phyloP scores from a whole-genome alignment of 2,797 vertebrate species.

The Mus caroli region DNA sequence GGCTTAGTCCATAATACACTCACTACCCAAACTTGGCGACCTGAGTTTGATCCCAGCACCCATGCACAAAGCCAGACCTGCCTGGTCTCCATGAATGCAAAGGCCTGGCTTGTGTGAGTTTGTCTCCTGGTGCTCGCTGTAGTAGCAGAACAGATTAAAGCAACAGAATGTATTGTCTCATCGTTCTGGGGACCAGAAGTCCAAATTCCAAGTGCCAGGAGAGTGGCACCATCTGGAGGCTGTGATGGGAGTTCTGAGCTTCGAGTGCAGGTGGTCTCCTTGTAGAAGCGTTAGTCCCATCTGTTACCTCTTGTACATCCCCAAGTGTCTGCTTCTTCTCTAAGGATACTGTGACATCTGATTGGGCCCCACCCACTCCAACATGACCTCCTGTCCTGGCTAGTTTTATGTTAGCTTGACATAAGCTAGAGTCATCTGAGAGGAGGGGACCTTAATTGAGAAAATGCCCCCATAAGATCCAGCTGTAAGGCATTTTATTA shows the following conservation, averaged over 20 bases:
- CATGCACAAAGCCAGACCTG: not conserved
- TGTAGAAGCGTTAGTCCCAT: not conserved
- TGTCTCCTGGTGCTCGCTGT: not conserved
- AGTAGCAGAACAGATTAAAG: not conserved
- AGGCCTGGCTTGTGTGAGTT: not conserved
- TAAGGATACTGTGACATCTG: not conserved
- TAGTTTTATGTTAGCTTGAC: too few relatives aligned
- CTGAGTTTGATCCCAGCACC: not conserved
- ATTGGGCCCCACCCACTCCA: not conserved
- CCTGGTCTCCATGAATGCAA: accelerated
- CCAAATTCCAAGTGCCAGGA: not conserved
- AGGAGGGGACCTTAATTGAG: not conserved
- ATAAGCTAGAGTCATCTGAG: not conserved
- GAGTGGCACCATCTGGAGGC: not conserved
- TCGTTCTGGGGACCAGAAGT: not conserved
- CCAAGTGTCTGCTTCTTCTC: not conserved
- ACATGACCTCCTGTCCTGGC: not conserved
- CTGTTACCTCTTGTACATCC: not conserved
- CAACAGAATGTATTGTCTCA: not conserved
- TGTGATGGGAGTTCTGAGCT: too few relatives aligned
- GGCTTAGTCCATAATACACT: not conserved
- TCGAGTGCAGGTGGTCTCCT: not conserved
- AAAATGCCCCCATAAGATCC: not conserved
- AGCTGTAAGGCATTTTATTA: not conserved
- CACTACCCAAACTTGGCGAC: not conserved